phyloP scores from a whole-genome alignment of 2,113 vertebrate species.

The Clupea harengus region DNA sequence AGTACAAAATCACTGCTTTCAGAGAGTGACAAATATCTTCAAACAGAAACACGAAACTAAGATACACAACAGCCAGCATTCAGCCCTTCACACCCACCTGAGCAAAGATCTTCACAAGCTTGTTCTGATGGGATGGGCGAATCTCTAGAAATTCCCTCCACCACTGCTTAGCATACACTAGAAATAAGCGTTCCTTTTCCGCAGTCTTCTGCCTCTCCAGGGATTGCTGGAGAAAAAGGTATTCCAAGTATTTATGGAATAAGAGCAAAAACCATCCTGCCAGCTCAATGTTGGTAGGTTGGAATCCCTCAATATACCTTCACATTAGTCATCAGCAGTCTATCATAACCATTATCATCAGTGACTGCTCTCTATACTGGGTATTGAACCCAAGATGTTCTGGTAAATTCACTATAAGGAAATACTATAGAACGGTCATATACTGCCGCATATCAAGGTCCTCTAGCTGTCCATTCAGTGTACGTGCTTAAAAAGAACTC shows the following conservation, averaged over 20 bases:
- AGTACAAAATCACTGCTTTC: no score
- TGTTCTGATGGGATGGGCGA: conserved; percentile 81
- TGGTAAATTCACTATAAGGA: no score
- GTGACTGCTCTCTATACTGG: no score
- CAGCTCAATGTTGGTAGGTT: not conserved
- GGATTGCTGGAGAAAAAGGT: conserved; percentile 73
- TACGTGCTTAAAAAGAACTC: no score
- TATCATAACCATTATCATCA: no score
- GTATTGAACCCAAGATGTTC: no score
- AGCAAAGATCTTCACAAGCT: conserved; percentile 97
- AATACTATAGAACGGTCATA: no score
- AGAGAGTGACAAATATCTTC: not conserved
- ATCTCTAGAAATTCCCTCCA: conserved; percentile 98
- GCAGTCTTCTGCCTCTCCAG: conserved; percentile 89
- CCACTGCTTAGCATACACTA: conserved; percentile 97
- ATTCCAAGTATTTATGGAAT: not conserved
- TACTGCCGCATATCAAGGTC: no score
- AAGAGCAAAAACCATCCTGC: not conserved
- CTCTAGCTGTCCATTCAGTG: no score
- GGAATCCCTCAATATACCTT: no score
- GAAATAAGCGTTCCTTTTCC: conserved; percentile 91
- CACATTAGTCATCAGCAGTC: no score
- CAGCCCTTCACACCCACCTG: conserved; percentile 75
- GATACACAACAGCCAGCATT: not conserved
- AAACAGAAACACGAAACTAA: not conserved